A percentile compares a stretch with the other conserved stretches of the same genome.
Evolutionary conservation across 2,888 invertebrate genomes (phyloP).

Genomic region (Cloeon dipterum): DNA sequence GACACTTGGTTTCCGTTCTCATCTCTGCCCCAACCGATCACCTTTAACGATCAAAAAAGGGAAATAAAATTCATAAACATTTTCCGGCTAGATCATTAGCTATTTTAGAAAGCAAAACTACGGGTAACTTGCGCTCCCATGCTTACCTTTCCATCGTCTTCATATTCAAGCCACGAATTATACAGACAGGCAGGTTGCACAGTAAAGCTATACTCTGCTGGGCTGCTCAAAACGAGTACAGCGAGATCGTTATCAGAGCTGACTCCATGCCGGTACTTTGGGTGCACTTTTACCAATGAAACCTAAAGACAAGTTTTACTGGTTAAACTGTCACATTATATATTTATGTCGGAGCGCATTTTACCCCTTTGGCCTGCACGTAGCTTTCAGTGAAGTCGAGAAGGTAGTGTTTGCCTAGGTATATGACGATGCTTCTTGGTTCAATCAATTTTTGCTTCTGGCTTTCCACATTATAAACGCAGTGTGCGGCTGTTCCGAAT

Average conservation of each 20-base stretch:
- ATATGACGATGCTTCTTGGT: not conserved
- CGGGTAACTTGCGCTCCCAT: too few relatives aligned
- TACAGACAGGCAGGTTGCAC: not conserved
- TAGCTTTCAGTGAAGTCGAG: not conserved
- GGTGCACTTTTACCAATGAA: not conserved
- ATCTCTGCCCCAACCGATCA: constrained; percentile 8
- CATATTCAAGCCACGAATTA: too few relatives aligned
- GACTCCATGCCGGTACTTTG: not conserved
- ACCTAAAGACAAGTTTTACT: not conserved
- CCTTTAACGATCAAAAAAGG: constrained; percentile 4
- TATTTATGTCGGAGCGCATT: not conserved
- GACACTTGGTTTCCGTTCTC: constrained; percentile 5
- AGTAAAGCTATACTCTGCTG: not conserved
- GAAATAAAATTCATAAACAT: too few relatives aligned
- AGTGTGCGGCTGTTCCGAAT: not conserved
- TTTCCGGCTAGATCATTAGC: too few relatives aligned
- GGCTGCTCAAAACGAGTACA: not conserved
- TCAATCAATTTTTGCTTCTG: not conserved
- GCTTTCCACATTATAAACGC: not conserved
- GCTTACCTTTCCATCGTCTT: too few relatives aligned
- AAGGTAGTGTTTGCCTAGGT: not conserved
- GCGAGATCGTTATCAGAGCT: not conserved
- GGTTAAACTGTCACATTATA: not conserved
- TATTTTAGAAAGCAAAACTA: too few relatives aligned
- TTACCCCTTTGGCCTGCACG: not conserved